Base-by-base conservation (phyloP, 2,113 vertebrate genomes). In the Hemiprocne comata region DNA sequence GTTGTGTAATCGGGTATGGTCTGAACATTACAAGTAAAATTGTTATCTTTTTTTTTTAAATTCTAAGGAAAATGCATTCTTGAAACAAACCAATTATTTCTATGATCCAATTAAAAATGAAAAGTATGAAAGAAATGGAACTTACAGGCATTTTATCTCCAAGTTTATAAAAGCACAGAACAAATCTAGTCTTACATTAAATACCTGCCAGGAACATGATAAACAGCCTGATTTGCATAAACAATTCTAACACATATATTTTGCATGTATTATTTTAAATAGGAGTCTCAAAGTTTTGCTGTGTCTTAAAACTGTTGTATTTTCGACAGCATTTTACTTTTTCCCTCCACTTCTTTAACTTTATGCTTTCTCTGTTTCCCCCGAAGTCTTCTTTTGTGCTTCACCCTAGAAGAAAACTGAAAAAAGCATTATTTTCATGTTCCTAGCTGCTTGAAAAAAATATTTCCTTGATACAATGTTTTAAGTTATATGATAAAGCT, bases 31-130 rank as follows among this genome's bases (percentile, higher is more conserved):
- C 24, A 73, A 73, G 20, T 21, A 23, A 55, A 53, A 48, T 58
- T 48, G 65, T 76, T 76, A 55, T 73, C 15, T 86, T 74, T 20
- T 42, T 80, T 55, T 33, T 74, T 46, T 79, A 76, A 76, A 83
- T 10, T 50, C 38, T 26, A 38, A 57, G 62, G 62, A 64, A 91
- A 92, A 77, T 34, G 4, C 19, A 76, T 79, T 85, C 44, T 65
- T 87, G 31, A 93, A 96, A 80, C n/a, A 90, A 79, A 73, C 8
- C 3, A 71, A 25, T 83, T 11, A 77, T 77, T 90, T 84, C 55
- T 86, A 10, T 54, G 10, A 88, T 36, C n/a, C 86, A 95, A 72
- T 81, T 96, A 89, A 84, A 81, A 82, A 60, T 44, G 50, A 64
- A 72, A 88, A 91, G 62, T 90, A 82, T 72, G 78, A 81, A 90